Conservation (phyloP, 2,113 vertebrate genomes). For the Psittacus erithacus region DNA sequence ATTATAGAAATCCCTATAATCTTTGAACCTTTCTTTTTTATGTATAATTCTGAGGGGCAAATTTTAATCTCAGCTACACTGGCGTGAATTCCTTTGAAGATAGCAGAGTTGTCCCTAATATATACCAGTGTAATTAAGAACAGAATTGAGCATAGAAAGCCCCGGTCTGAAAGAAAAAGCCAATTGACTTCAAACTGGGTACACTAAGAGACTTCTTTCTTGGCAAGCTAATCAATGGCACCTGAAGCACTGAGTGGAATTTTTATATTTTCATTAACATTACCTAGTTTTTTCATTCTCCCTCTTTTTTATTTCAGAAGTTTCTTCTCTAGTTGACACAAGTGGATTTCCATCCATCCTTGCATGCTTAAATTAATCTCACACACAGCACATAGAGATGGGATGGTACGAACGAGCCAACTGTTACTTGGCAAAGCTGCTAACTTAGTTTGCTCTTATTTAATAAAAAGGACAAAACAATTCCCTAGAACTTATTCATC, state of each 20-base stretch:
- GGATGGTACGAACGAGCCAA: background rate
- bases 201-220: background rate
- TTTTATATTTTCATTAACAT: slow-evolving; percentile 17
- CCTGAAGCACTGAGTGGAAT: background rate
- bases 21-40: background rate
- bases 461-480: background rate
- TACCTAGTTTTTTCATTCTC: background rate
- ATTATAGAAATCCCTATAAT: background rate
- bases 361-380: background rate
- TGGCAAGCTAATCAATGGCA: slow-evolving; percentile 16
- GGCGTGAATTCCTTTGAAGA: slow-evolving; percentile 6
- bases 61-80: slow-evolving; percentile 25
- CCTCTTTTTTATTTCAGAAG: background rate
- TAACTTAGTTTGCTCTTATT: background rate
- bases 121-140: slow-evolving; percentile 23
- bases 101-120: background rate
- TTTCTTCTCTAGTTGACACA: background rate
- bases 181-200: slow-evolving; percentile 32
- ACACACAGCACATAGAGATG: background rate
- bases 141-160: slow-evolving; percentile 20
- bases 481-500: background rate
- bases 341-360: background rate
- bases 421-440: background rate
- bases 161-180: slow-evolving; percentile 5
- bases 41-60: slow-evolving; percentile 1